These are phyloP conservation scores for Ephialtes manifestator DNA, from an alignment of 2,888 invertebrate species.

Conservation along the genomic window DNA sequence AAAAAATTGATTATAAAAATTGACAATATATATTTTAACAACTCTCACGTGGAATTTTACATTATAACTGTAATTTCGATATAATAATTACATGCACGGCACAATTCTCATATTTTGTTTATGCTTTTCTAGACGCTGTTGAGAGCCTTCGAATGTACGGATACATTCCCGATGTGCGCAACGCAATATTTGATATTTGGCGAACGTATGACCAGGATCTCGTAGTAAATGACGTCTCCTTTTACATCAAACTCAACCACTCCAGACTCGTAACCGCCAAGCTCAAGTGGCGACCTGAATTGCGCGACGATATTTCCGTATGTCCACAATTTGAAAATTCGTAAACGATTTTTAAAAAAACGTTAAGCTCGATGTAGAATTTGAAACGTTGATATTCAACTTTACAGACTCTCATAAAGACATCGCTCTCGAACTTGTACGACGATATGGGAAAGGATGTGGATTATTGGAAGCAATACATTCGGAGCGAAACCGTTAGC, in stretches of 20 bases:
- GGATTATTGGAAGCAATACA: conserved; percentile 90
- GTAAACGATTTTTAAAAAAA: no score
- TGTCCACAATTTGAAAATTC: conserved; percentile 53
- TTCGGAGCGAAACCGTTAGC: conserved; percentile 90
- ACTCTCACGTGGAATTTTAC: no score
- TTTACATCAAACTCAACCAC: conserved; percentile 93
- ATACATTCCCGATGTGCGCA: conserved; percentile 92
- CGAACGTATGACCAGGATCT: conserved; percentile 92
- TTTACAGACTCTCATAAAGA: conserved; percentile 85
- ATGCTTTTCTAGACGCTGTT: conserved; percentile 87
- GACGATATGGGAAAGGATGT: conserved; percentile 85
- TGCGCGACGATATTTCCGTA: conserved; percentile 89
- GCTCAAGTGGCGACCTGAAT: conserved; percentile 93
- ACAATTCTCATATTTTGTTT: not conserved
- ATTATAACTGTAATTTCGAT: no score
- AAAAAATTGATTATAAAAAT: no score
- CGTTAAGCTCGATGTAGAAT: not conserved
- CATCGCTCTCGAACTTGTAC: conserved; percentile 86
- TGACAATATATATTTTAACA: no score
- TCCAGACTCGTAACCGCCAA: conserved; percentile 93
- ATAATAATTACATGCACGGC: no score
- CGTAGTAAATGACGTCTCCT: conserved; percentile 91
- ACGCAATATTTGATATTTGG: conserved; percentile 92
- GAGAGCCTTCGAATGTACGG: conserved; percentile 92
- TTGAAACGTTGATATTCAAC: conserved; percentile 33